These are phyloP conservation scores for Microplitis deprimator DNA, from an alignment of 2,888 invertebrate species.

Conservation along the genomic window DNA sequence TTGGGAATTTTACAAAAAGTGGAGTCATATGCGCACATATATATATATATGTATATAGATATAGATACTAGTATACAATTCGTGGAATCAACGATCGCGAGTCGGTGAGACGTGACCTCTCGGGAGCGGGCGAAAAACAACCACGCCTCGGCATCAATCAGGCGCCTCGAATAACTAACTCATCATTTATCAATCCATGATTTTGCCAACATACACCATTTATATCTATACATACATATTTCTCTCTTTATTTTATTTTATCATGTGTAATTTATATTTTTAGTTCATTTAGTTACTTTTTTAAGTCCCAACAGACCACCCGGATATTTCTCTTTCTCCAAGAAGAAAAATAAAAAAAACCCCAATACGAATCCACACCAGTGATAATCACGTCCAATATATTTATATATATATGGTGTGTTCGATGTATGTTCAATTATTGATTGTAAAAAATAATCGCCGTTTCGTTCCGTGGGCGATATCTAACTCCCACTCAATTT, in stretches of 20 bases:
- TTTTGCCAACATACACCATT: constrained; percentile 46
- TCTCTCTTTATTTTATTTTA: neutral
- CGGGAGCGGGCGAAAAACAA: constrained; percentile 43
- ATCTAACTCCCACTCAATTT: constrained; percentile 16
- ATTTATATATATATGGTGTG: too few relatives aligned
- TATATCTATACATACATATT: constrained; percentile 7
- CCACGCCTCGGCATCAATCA: constrained; percentile 52
- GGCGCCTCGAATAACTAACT: constrained; percentile 52
- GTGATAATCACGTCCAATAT: constrained; percentile 32
- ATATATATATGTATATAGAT: neutral
- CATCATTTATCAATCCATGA: constrained; percentile 55
- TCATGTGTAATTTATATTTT: too few relatives aligned
- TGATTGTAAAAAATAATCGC: constrained; percentile 5
- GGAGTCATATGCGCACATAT: too few relatives aligned
- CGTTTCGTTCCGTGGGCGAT: constrained; percentile 19
- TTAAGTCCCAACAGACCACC: constrained; percentile 26
- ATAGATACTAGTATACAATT: constrained; percentile 25
- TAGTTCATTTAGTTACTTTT: too few relatives aligned
- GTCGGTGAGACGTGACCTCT: constrained; percentile 43
- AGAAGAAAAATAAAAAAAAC: too few relatives aligned
- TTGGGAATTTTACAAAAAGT: too few relatives aligned
- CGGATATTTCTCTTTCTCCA: constrained; percentile 9
- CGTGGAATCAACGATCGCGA: constrained; percentile 36
- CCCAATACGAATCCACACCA: neutral
- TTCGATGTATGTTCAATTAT: neutral